A percentile compares a stretch with the other conserved stretches of the same genome.
These are phyloP conservation scores for Bellardia pandia DNA, from an alignment of 2,888 invertebrate species.

Conservation along the genomic window DNA sequence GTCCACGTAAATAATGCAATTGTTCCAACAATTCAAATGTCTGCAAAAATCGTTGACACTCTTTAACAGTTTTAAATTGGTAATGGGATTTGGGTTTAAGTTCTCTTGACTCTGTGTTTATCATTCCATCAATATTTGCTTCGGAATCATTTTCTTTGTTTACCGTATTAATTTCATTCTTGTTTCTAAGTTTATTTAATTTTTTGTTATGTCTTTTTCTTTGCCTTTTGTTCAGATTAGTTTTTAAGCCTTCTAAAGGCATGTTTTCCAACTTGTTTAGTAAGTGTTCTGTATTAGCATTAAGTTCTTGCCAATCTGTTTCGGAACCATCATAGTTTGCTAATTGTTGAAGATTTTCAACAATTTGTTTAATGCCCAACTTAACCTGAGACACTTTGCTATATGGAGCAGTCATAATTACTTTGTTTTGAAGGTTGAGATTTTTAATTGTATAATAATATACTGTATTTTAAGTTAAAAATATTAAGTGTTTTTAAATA, in stretches of 20 bases:
- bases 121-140: not conserved
- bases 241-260: constrained; percentile 59
- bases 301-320: constrained; percentile 64
- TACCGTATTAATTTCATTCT: not conserved
- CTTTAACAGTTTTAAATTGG: constrained; percentile 72
- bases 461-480: constrained; percentile 35
- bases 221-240: constrained; percentile 62
- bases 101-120: constrained; percentile 29
- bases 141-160: constrained; percentile 35
- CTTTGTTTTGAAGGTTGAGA: constrained; percentile 13
- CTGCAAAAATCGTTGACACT: constrained; percentile 76
- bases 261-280: constrained; percentile 56
- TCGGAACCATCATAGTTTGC: constrained; percentile 25
- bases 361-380: constrained; percentile 59
- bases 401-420: constrained; percentile 24
- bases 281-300: constrained; percentile 60
- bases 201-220: constrained; percentile 69
- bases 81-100: constrained; percentile 42
- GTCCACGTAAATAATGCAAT: constrained; percentile 76
- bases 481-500: constrained; percentile 18
- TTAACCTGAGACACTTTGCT: constrained; percentile 61
- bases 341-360: constrained; percentile 45
- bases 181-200: not conserved
- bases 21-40: constrained; percentile 77
- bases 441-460: constrained; percentile 30